A percentile compares a stretch with the other conserved stretches of the same genome.
Conservation (phyloP, 2,888 invertebrate genomes). For the Drosophila stalkeri region DNA sequence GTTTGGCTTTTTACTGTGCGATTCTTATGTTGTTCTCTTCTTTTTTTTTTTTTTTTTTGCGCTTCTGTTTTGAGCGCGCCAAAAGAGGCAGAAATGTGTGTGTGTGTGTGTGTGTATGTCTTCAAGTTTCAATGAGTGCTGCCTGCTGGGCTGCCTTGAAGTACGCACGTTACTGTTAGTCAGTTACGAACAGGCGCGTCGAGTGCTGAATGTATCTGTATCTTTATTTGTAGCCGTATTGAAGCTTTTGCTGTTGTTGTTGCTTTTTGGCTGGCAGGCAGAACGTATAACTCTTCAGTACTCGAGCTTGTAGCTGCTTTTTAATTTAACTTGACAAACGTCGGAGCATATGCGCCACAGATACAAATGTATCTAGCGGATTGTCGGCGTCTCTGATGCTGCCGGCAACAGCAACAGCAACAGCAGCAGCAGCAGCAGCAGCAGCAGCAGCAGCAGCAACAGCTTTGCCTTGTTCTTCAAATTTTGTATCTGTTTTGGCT, state of each 20-base stretch:
- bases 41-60: constrained; percentile 58
- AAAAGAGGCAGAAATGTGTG: constrained; percentile 50
- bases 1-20: constrained; percentile 39
- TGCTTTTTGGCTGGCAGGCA: constrained; percentile 49
- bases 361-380: constrained; percentile 71
- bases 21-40: constrained; percentile 57
- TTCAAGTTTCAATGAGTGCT: constrained; percentile 42
- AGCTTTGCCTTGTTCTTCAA: constrained; percentile 52
- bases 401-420: too few relatives aligned
- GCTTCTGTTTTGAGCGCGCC: constrained; percentile 77
- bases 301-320: constrained; percentile 64
- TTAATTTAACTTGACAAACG: constrained; percentile 76
- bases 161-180: constrained; percentile 83
- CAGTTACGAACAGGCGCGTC: constrained; percentile 59
- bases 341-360: constrained; percentile 65
- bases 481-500: constrained; percentile 18
- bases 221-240: constrained; percentile 38
- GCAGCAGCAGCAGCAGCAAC: constrained; percentile 49
- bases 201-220: constrained; percentile 51
- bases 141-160: constrained; percentile 47
- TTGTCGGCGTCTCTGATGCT: constrained; percentile 54
- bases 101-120: constrained; percentile 26
- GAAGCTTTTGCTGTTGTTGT: constrained; percentile 25
- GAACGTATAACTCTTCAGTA: constrained; percentile 61
- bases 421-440: constrained; percentile 63